Evolutionary conservation across 2,797 vertebrate genomes (phyloP), one percentile per base, ranked within the genome.

Genomic region (Bradypus variegatus): DNA sequence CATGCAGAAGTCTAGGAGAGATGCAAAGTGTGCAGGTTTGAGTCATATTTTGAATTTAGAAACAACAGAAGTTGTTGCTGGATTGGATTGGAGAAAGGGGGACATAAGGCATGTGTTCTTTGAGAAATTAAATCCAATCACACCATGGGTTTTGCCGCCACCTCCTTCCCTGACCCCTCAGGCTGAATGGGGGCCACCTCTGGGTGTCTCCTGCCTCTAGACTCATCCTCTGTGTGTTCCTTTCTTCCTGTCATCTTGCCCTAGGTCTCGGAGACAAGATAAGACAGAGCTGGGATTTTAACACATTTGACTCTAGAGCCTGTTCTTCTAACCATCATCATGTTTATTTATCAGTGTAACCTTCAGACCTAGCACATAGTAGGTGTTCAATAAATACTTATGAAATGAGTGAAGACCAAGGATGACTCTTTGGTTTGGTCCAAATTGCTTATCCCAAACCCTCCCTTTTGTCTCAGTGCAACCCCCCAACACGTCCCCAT

Each of bases 191-290:
- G 80, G 25, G 29, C 13, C 64, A 41, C n/a, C 36, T 15, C 21
- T 16, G 25, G 7, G 33, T 14, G 2, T 36, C 11, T 10, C 2
- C 0, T 1, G 23, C 15, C 23, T 31, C n/a, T 18, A 0, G 0
- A 1, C 23, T 14, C 14, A 7, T 1, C 41, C 55, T 27, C 8
- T 2, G 6, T 0, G 10, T 13, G 16, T 27, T 50, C 55, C 65
- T 16, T 73, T 33, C 31, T 62, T 48, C 38, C 25, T 58, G 50
- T 9, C 16, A 1, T n/a, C 55, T 60, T 45, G 38, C 15, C 19
- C 36, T 18, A 14, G 4, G 1, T 41, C 69, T 2, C 55, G 58
- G 41, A 79, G n/a, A 23, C 21, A 60, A 31, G 12, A 2, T 33
- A 0, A 0, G 50, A 5, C 45, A 27, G 48, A 58, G 77, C 38